Conservation (phyloP, 2,797 vertebrate species). For the Streptopelia turtur region DNA sequence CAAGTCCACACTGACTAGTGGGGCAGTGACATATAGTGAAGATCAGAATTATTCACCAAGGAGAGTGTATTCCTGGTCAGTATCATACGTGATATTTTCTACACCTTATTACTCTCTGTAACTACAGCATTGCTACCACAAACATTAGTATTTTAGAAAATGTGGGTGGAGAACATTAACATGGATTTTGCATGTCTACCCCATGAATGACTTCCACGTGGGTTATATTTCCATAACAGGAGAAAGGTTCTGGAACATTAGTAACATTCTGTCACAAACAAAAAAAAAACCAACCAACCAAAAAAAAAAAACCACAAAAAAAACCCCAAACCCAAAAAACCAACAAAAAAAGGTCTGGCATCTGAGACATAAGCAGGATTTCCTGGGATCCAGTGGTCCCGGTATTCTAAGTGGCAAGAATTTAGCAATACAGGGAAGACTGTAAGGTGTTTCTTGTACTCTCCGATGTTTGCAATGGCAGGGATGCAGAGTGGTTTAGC, state of each 20-base stretch:
- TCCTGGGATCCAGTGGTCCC: background rate
- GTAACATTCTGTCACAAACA: background rate
- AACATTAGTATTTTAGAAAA: background rate
- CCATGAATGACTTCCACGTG: background rate
- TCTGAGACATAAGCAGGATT: background rate
- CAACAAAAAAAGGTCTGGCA: background rate
- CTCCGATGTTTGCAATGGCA: background rate
- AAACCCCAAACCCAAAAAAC: too few species aligned
- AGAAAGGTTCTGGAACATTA: background rate
- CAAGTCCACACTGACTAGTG: background rate
- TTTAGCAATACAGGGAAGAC: background rate
- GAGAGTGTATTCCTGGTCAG: background rate
- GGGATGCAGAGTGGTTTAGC: background rate
- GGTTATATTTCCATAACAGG: background rate
- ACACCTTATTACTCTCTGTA: background rate
- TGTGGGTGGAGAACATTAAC: background rate
- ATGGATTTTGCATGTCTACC: background rate
- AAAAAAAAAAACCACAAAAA: too few species aligned
- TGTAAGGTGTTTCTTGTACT: background rate
- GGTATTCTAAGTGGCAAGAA: background rate
- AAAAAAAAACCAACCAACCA: too few species aligned
- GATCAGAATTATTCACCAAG: background rate
- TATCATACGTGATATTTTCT: background rate
- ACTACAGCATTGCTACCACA: background rate
- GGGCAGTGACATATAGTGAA: background rate